Conservation (phyloP, 2,797 vertebrate species). For the Tachyglossus aculeatus region DNA sequence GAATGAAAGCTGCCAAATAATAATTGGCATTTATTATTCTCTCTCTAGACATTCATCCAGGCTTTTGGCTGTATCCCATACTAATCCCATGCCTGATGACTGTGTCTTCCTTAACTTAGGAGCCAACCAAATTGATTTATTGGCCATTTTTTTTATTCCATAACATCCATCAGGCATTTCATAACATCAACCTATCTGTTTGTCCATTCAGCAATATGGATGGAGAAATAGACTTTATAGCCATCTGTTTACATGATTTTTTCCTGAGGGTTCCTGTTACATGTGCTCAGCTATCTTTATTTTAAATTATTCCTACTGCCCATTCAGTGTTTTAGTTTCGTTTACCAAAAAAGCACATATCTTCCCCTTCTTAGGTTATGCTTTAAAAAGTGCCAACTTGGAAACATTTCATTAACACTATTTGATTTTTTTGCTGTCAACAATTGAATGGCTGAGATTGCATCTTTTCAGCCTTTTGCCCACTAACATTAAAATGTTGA, state of each 20-base stretch:
- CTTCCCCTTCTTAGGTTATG: no score
- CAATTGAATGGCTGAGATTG: background rate
- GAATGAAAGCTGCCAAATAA: rapidly evolving
- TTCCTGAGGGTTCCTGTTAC: no score
- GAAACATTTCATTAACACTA: no score
- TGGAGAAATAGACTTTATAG: rapidly evolving
- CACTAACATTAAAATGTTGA: constrained; percentile 17
- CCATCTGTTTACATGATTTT: rapidly evolving
- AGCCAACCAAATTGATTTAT: rapidly evolving
- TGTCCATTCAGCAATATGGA: background rate
- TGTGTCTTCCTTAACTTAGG: no score
- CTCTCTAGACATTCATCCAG: rapidly evolving
- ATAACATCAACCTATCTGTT: background rate
- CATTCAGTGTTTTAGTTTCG: no score
- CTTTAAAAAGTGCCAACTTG: no score
- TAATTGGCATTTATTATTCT: rapidly evolving
- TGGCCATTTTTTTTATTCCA: background rate
- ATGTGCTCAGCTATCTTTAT: background rate
- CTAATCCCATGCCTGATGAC: no score
- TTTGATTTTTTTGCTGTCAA: background rate
- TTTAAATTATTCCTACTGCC: background rate
- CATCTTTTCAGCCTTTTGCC: background rate
- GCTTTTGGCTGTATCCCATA: rapidly evolving
- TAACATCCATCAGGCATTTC: background rate
- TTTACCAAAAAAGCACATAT: no score